Evolutionary conservation across 1,140 invertebrate species (phyloP), one percentile per base, ranked within the genome.

Genomic region (Pomacea maculata): DNA sequence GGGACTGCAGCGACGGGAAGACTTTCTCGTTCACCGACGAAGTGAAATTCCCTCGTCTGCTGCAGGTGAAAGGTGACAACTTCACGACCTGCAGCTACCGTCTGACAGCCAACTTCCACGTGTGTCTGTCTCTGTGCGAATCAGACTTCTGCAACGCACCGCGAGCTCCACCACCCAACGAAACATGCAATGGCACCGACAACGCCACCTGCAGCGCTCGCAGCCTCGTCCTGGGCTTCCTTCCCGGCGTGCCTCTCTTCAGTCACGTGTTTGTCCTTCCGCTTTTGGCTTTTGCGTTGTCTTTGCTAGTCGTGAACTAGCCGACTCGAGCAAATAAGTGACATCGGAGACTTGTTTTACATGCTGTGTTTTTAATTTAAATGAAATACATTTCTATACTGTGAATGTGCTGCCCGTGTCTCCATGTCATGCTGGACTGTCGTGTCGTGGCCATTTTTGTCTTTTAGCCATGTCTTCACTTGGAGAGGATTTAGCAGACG

Each of bases 131-230:
- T 8, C 72, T 80, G 14, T 80, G 79, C 54, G 15, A 64, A n/a
- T 64, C 25, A 25, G 79, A 80, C 72, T 80, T 80, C 72, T 80
- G 79, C 65, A 80, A 80, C 79, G 79, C 21, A 3, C 79, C 79
- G 3, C 61, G 63, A 12, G 63, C 75, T 9, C 21, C 21, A 11
- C 34, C 21, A 9, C 72, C 72, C 15, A 75, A 80, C 57, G 63
- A 75, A 1, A 80, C 68, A 3, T 11, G 10, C 25, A n/a, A 68
- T 5, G 45, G 10, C 1, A 54, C 76, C 14, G 72, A 75, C 21
- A 80, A 80, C 45, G 72, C 11, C 12, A 80, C 61, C 2, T 80
- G 79, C 54, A 52, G 71, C 52, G 65, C 61, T 25, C 78, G 34
- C 21, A 34, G 34, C 1, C 19, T 34, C 55, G 1, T 34, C 55